Base-by-base conservation (phyloP, 2,113 vertebrate species). In the Eptesicus fuscus region DNA sequence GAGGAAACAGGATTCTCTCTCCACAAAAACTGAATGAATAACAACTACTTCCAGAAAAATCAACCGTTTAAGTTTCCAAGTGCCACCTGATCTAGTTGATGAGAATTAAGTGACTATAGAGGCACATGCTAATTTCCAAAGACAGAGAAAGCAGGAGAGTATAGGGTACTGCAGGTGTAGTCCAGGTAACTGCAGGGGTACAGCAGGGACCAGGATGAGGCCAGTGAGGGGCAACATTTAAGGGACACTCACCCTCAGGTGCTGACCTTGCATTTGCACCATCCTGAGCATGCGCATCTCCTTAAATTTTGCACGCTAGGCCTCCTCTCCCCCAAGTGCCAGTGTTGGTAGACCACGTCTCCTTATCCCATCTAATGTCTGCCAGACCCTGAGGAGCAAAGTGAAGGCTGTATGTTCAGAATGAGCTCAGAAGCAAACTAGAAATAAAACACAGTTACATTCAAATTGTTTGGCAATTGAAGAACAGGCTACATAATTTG, bases 31-130 rank as follows among this genome's bases (percentile, higher is more conserved):
- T 76, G 86, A 71, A 67, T 35, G 91, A 84, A 93, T 90, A 77
- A 79, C 96, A 96, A 96, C 95, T n/a, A 73, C 61, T 93, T 85
- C 96, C 56, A 87, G 42, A 93, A 63, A 22, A 97, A 91, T 83
- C 92, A 89, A 14, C 9, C 63, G 94, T 59, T 93, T 0, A 5
- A 96, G 86, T 35, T 95, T 76, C 93, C 78, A 53, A 40, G 77
- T 88, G 93, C 83, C 91, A 90, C 20, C 76, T 61, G 88, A 93
- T 87, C 74, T 83, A 88, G 65, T 18, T 84, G 96, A 92, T 4
- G 40, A 85, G 89, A 98, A 96, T 83, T 32, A 91, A 95, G 32
- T 35, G 88, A 83, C 86, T 92, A 20, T 18, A 85, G 70, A 94
- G 61, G 69, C 32, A 65, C 82, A 61, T 86, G 35, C 3, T n/a